Percentiles rank a stretch among this genome's conserved stretches.
These are phyloP conservation scores for Gastrophryne carolinensis DNA, from an alignment of 2,797 vertebrate species.

Conservation along the genomic window DNA sequence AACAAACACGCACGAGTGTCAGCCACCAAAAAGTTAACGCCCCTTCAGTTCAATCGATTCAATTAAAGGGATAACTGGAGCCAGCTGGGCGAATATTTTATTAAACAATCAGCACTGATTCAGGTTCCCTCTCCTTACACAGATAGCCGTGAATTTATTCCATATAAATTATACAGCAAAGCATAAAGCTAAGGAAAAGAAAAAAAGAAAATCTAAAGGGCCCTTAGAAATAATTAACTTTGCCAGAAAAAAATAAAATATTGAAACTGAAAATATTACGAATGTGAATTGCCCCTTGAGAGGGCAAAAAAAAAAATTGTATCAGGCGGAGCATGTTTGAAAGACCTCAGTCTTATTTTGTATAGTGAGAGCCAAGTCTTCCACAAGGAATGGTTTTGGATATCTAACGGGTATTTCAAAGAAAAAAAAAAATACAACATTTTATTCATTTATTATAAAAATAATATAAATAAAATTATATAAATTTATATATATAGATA, in stretches of 20 bases:
- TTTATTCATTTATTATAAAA: no score
- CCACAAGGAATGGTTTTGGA: no score
- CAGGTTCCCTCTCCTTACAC: background rate
- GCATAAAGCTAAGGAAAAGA: background rate
- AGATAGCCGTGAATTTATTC: background rate
- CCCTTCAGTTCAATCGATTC: conserved; percentile 13
- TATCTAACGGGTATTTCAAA: no score
- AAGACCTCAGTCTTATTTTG: no score
- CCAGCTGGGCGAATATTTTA: conserved; percentile 3
- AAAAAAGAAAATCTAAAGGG: background rate
- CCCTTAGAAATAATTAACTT: background rate
- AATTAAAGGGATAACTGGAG: conserved; percentile 17
- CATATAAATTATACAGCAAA: background rate
- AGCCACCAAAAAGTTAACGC: background rate
- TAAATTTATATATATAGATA: no score
- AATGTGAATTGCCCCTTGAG: background rate
- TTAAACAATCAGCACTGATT: conserved; percentile 3
- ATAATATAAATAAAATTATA: no score
- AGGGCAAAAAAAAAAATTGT: no score
- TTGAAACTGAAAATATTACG: background rate
- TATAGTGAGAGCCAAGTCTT: no score
- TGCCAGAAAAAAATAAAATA: background rate
- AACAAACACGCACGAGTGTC: background rate
- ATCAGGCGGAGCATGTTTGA: no score
- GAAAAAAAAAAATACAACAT: no score